Evolutionary conservation across 2,797 vertebrate genomes (phyloP), one percentile per base, ranked within the genome.

Genomic region (Craterocephalus amniculus): DNA sequence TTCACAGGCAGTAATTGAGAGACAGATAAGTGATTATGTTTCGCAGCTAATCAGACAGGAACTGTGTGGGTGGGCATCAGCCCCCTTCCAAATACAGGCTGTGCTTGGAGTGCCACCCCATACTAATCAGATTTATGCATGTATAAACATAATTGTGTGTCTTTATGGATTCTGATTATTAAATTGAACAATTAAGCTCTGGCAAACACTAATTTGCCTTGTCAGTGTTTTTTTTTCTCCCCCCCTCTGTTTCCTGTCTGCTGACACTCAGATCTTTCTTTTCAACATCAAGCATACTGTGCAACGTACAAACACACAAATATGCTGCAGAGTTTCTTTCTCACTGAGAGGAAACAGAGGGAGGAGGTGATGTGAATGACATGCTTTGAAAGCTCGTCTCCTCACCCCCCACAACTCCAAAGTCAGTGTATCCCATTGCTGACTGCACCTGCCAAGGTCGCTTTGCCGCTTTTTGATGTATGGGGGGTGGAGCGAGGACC

Each of bases 111-210:
- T 80, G 78, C 56, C 67, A 73, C 74, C 71, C 24, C 1, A 34
- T n/a, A 16, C 78, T 90, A 88, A 91, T 92, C 83, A 91, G 80
- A 91, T 93, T 91, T 87, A 88, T 63, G 43, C 63, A 72, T 61
- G 67, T 74, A 79, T 87, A 83, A 89, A 82, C 66, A 81, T 86
- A 91, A 90, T 83, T 84, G 85, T 83, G 71, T 80, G 62, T 59
- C 72, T 91, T 89, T 80, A 88, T 83, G 58, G 80, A 84, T 84
- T 88, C 67, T 73, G 73, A 67, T 79, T 35, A 81, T 81, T 83
- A 66, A 83, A 78, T 56, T 84, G 56, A 88, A 89, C 89, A 93
- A 91, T 92, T 83, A 89, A 80, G 67, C 67, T 67, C 34, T 6
- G 49, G 64, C 61, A 85, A 83, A 84, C 74, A 77, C 75, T 69